Percentiles rank a stretch among this genome's conserved stretches.
Evolutionary conservation across 2,797 vertebrate genomes (phyloP).

Genomic region (Danio aesculapii): DNA sequence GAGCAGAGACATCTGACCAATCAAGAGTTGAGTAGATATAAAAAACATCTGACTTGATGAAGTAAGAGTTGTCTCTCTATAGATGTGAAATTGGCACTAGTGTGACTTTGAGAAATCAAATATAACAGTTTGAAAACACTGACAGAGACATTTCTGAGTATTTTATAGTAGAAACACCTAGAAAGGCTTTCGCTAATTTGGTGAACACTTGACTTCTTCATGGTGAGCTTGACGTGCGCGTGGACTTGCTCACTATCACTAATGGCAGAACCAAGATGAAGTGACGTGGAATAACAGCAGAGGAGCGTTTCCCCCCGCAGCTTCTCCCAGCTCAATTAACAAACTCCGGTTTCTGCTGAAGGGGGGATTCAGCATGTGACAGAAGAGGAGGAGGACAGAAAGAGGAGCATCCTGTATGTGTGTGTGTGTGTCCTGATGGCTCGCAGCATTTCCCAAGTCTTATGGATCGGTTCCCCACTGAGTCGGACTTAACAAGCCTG

Average conservation of each 20-base stretch:
- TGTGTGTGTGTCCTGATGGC: slow-evolving; percentile 51
- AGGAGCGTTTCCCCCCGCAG: slow-evolving; percentile 69
- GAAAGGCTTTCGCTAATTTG: no score
- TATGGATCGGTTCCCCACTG: slow-evolving; percentile 70
- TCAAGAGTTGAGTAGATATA: no score
- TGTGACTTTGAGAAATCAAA: no score
- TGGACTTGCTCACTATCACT: neutral
- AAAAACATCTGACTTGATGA: no score
- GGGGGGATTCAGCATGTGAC: slow-evolving; percentile 68
- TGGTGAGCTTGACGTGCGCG: no score
- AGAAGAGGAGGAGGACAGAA: slow-evolving; percentile 51
- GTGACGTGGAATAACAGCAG: slow-evolving; percentile 69
- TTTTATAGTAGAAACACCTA: no score
- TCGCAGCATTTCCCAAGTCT: slow-evolving; percentile 58
- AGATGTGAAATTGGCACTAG: no score
- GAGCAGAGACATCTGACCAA: no score
- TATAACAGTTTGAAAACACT: no score
- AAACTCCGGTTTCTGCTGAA: slow-evolving; percentile 81
- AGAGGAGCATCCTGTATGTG: slow-evolving; percentile 21
- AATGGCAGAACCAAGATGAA: slow-evolving; percentile 64
- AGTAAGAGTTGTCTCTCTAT: no score
- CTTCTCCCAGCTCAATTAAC: slow-evolving; percentile 83
- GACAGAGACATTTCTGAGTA: no score
- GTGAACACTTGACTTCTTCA: no score
- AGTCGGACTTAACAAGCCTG: slow-evolving; percentile 69